A percentile compares a stretch with the other conserved stretches of the same genome.
Evolutionary conservation across 2,888 invertebrate genomes (phyloP).

Genomic region (Nephrotoma guestfalica): DNA sequence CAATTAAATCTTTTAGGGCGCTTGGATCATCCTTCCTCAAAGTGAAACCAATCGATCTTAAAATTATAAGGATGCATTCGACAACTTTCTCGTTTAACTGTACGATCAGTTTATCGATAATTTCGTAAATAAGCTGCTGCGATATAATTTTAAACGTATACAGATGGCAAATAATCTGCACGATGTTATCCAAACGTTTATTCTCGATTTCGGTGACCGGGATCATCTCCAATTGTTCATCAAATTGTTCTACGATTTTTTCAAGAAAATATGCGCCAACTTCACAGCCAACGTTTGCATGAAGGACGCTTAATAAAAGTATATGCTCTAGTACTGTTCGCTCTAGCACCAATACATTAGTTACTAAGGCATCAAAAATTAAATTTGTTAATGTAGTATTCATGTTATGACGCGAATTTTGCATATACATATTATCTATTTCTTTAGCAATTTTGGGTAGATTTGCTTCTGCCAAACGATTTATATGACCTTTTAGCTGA

Average conservation of each 20-base stretch:
- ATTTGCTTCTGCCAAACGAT: conserved; percentile 76
- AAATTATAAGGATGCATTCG: conserved; percentile 63
- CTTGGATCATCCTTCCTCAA: conserved; percentile 76
- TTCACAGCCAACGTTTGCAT: conserved; percentile 84
- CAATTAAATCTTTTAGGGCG: conserved; percentile 59
- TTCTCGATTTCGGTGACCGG: conserved; percentile 43
- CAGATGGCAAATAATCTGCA: conserved; percentile 61
- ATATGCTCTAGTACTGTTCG: conserved; percentile 71
- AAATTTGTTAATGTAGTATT: conserved; percentile 57
- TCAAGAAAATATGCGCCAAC: conserved; percentile 77
- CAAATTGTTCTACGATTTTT: conserved; percentile 50
- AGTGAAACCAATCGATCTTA: conserved; percentile 69
- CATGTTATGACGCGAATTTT: conserved; percentile 68
- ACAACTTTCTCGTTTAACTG: conserved; percentile 60
- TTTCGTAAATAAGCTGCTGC: conserved; percentile 61
- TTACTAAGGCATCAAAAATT: conserved; percentile 54
- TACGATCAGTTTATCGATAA: conserved; percentile 50
- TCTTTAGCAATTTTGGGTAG: conserved; percentile 67
- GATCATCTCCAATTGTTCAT: conserved; percentile 35
- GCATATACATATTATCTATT: conserved; percentile 66
- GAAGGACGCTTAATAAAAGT: conserved; percentile 66
- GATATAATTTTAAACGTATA: conserved; percentile 85
- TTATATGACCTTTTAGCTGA: conserved; percentile 74
- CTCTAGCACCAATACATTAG: conserved; percentile 47
- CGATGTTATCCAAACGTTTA: conserved; percentile 69